Conservation (phyloP, 2,113 vertebrate species). For the Cricetomys ansorgei region DNA sequence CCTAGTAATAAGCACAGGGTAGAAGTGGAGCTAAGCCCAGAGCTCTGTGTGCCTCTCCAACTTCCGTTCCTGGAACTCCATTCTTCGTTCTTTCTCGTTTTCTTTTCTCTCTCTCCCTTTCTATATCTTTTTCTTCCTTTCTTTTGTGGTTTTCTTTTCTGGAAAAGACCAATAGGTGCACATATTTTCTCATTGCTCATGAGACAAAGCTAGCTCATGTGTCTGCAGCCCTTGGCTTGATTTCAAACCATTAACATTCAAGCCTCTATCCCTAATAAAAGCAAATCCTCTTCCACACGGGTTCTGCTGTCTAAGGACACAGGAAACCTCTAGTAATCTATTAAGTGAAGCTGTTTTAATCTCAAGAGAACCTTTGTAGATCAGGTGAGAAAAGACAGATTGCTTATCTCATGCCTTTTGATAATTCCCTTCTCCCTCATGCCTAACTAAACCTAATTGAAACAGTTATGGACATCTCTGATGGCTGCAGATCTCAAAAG, state of each 20-base stretch:
- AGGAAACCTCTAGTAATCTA: neutral
- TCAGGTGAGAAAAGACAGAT: neutral
- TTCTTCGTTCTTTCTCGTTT: no score
- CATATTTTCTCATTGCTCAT: conserved; percentile 22
- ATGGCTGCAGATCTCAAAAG: neutral
- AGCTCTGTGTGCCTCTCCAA: neutral
- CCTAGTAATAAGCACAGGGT: neutral
- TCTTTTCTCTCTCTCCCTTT: neutral
- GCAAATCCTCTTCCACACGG: neutral
- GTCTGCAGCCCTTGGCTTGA: neutral
- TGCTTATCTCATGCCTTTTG: neutral
- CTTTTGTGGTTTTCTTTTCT: neutral
- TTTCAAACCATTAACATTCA: neutral
- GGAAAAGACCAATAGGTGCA: neutral
- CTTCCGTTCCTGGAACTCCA: neutral
- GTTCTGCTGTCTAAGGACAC: neutral
- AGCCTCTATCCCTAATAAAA: neutral
- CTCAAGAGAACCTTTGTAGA: neutral
- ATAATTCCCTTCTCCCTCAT: neutral
- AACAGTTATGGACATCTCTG: neutral
- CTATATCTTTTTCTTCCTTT: neutral
- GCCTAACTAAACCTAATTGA: conserved; percentile 28
- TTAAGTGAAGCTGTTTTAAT: neutral
- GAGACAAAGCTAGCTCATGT: neutral
- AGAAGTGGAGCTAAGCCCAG: neutral